A percentile compares a stretch with the other conserved stretches of the same genome.
Evolutionary conservation across 2,113 vertebrate genomes (phyloP).

Genomic region (Pangasianodon hypophthalmus): DNA sequence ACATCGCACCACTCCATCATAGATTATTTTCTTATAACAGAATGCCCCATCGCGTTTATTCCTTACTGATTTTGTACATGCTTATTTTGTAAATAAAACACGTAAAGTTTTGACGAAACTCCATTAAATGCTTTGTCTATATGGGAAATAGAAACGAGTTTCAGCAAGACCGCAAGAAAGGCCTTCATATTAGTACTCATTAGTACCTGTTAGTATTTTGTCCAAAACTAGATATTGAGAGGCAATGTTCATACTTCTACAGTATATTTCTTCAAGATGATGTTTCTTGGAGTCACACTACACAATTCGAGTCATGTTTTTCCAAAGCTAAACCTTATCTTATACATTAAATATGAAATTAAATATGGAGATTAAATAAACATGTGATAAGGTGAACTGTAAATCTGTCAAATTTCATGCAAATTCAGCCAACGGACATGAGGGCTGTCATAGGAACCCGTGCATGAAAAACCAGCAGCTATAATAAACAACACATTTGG

Average conservation of each 20-base stretch:
- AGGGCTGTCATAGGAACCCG: not conserved
- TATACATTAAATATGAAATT: not conserved
- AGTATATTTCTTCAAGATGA: not conserved
- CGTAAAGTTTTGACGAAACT: not conserved
- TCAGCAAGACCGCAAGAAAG: not conserved
- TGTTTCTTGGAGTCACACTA: not conserved
- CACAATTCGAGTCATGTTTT: not conserved
- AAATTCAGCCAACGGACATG: not conserved
- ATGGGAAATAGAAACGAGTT: not conserved
- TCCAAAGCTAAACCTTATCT: not conserved
- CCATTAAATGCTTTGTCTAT: not conserved
- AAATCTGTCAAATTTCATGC: conserved; percentile 16
- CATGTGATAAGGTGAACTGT: not conserved
- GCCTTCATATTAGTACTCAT: not conserved
- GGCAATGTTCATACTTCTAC: not conserved
- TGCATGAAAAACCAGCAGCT: not conserved
- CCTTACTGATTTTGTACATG: not conserved
- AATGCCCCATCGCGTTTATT: not conserved
- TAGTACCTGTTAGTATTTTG: not conserved
- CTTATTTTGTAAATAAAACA: not conserved
- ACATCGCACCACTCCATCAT: not conserved
- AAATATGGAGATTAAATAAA: not conserved
- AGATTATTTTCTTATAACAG: not conserved
- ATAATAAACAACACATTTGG: not conserved
- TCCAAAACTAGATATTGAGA: not conserved